phyloP scores from a whole-genome alignment of 2,113 vertebrate genomes.

The Oceanites oceanicus region DNA sequence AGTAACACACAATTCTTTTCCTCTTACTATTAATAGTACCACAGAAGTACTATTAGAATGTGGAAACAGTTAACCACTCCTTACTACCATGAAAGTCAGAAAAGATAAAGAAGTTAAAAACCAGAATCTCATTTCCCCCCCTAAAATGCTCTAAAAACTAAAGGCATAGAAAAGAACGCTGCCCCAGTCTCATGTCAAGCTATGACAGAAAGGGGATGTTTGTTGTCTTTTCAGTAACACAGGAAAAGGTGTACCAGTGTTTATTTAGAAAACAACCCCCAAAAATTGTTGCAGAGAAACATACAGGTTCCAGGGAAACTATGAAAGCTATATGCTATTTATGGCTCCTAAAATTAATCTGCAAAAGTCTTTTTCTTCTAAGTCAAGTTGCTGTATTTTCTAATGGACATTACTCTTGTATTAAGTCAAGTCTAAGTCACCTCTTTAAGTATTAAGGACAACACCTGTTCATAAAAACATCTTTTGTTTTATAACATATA shows the following conservation, averaged over 20 bases:
- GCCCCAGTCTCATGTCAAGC: not conserved
- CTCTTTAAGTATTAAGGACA: not conserved
- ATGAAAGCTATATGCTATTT: not conserved
- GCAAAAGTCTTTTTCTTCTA: not conserved
- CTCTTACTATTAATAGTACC: not conserved
- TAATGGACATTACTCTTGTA: not conserved
- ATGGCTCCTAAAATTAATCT: not conserved
- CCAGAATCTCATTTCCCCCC: not conserved
- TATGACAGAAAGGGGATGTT: not conserved
- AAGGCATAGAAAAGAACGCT: not conserved
- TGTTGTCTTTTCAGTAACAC: not conserved
- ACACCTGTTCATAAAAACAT: not conserved
- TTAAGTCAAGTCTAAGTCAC: not conserved
- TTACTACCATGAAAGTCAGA: not conserved
- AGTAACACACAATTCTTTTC: not conserved
- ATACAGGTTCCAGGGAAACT: not conserved
- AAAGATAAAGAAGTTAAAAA: not conserved
- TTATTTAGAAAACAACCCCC: not conserved
- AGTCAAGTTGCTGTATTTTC: not conserved
- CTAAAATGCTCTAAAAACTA: not conserved
- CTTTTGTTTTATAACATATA: not conserved
- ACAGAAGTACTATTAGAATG: not conserved
- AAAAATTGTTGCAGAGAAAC: not conserved
- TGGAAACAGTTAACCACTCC: not conserved
- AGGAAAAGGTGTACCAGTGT: not conserved